Base-by-base conservation (phyloP, 2,888 invertebrate species). In the Oscheius myriophilus region DNA sequence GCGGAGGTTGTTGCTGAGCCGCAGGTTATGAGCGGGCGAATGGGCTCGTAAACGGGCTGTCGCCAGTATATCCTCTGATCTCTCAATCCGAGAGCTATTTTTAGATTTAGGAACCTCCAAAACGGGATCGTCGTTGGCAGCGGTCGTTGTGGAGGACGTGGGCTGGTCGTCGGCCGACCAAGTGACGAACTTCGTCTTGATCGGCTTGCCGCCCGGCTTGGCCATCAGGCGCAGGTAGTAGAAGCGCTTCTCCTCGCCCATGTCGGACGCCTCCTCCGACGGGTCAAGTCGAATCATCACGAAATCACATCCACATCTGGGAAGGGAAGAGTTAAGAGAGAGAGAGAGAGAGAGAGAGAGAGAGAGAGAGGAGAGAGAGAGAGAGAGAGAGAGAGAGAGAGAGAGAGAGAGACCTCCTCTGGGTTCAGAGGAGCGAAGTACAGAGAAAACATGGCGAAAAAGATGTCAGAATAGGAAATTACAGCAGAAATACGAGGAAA, bases 111-210 rank as follows among this genome's bases (percentile, higher is more conserved):
- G 33, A 76, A 88, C 88, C 87, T 88, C 88, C 45, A 88, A 88
- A 79, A 91, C 90, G 65, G 90, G 86, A 76, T 91, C 90, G 76
- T 91, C 91, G 75, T 58, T 42, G n/a, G 61, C 49, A 11, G 64
- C 58, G n/a, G 49, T 41, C 1, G 53, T 7, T 12, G 52, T 42
- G 14, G 63, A 63, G 18, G 63, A 52, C 14, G 43, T 18, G 12
- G 70, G 67, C 43, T 77, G 73, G 42, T 73, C 75, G 51, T 80
- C 77, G 25, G 78, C 74, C 2, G 80, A 77, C 85, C 86, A 86
- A 41, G 82, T 81, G 4, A 82, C 83, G 69, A 86, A 86, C 67
- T 86, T 86, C 64, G 86, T 84, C 61, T 82, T 82, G 42, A 85
- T 85, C 23, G 86, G 86, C 62, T 83, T 85, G 14, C 79, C 76